Percentiles rank a stretch among this genome's conserved stretches.
Evolutionary conservation across 2,888 invertebrate genomes (phyloP).

Genomic region (Leptinotarsa tumamoca): DNA sequence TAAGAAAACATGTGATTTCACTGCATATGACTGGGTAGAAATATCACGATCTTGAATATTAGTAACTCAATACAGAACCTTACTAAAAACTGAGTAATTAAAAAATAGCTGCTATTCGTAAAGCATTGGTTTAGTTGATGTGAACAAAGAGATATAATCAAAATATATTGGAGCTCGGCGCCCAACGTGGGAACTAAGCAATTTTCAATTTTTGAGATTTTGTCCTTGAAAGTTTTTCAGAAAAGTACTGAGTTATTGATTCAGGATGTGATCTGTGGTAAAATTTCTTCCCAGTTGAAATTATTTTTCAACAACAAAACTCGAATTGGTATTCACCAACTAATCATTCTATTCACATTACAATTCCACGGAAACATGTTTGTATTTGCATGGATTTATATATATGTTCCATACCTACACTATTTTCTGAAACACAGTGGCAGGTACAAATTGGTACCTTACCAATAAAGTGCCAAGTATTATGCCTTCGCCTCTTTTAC

Average conservation of each 20-base stretch:
- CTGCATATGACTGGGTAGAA: conserved; percentile 1
- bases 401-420: not conserved
- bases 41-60: not conserved
- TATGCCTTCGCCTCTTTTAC: not conserved
- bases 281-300: not conserved
- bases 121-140: too few relatives aligned
- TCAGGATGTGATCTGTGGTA: not conserved
- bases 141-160: too few relatives aligned
- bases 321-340: not conserved
- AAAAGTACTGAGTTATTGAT: not conserved
- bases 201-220: not conserved
- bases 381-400: conserved; percentile 12
- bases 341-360: not conserved
- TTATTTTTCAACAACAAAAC: not conserved
- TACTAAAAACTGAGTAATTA: too few relatives aligned
- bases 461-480: conserved; percentile 5
- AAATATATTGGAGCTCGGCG: too few relatives aligned
- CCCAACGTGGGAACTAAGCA: not conserved
- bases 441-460: conserved; percentile 10
- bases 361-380: conserved; percentile 1
- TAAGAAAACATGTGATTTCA: conserved; percentile 58
- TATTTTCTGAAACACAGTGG: not conserved
- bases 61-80: not conserved
- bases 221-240: not conserved
- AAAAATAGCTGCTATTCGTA: too few relatives aligned